Evolutionary conservation across 1,140 invertebrate genomes (phyloP).

Genomic region (Drosophila azteca): DNA sequence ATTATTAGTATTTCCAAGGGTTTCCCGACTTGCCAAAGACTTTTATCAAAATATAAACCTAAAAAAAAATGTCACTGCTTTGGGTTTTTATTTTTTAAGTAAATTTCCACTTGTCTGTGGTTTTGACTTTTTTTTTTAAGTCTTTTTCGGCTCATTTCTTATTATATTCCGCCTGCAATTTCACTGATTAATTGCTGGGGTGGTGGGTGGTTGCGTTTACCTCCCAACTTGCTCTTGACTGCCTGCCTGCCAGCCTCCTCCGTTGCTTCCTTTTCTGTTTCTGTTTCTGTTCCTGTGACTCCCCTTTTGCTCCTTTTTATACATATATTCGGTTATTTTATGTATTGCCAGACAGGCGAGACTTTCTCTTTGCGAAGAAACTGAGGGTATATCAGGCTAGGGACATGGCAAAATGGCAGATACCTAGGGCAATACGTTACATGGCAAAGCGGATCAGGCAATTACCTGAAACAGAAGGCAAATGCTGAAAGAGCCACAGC

Average conservation of each 20-base stretch:
- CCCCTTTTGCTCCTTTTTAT: not conserved
- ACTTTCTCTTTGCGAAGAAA: too few relatives aligned
- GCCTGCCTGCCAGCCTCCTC: not conserved
- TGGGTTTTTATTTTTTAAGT: too few relatives aligned
- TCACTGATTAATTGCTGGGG: conserved; percentile 68
- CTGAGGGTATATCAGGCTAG: not conserved
- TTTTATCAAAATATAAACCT: too few relatives aligned
- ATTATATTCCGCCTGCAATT: conserved; percentile 52
- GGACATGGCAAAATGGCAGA: not conserved
- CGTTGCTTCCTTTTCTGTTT: conserved; percentile 11
- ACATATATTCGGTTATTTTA: conserved; percentile 32
- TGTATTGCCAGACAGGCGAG: conserved; percentile 9
- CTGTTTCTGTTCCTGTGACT: not conserved
- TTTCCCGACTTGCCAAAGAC: too few relatives aligned
- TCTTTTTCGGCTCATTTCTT: conserved; percentile 47
- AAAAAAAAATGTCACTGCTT: too few relatives aligned
- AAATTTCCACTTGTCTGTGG: conserved; percentile 13
- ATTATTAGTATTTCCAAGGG: too few relatives aligned
- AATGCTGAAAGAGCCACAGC: too few relatives aligned
- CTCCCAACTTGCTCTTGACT: conserved; percentile 14
- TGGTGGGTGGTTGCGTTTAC: conserved; percentile 18
- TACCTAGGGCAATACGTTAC: too few relatives aligned
- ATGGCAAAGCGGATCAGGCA: too few relatives aligned
- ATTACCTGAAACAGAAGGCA: too few relatives aligned
- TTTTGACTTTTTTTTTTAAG: conserved; percentile 17